A percentile compares a stretch with the other conserved stretches of the same genome.
Evolutionary conservation across 2,113 vertebrate species (phyloP).

Genomic region (Halichoeres trimaculatus): DNA sequence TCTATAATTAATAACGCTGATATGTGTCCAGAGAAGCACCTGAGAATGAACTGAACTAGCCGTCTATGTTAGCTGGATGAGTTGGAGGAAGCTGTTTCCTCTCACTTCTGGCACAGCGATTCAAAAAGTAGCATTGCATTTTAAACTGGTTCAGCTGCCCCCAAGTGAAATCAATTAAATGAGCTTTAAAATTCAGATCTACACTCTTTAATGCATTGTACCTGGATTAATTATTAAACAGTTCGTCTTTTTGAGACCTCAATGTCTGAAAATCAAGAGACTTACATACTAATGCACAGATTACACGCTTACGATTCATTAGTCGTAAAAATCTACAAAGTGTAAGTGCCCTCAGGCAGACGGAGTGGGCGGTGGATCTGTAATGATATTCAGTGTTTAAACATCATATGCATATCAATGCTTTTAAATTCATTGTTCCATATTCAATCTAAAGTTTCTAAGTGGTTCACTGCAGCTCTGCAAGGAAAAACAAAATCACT

Average conservation of each 20-base stretch:
- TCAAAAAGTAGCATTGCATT: neutral
- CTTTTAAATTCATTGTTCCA: slow-evolving; percentile 6
- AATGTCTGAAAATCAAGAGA: neutral
- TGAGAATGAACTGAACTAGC: neutral
- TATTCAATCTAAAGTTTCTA: slow-evolving; percentile 16
- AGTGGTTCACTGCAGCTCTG: neutral
- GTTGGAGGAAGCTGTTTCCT: neutral
- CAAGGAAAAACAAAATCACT: neutral
- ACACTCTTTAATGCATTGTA: neutral
- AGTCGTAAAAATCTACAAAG: neutral
- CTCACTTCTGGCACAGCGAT: neutral
- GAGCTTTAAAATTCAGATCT: neutral
- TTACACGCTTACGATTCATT: neutral
- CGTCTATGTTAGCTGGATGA: neutral
- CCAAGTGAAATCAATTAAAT: neutral
- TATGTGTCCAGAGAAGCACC: neutral
- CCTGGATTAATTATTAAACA: neutral
- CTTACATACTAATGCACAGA: neutral
- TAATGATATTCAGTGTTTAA: slow-evolving; percentile 21
- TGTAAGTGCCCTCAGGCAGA: slow-evolving; percentile 7
- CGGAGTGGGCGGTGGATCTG: neutral
- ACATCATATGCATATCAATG: neutral
- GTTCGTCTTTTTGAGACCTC: neutral
- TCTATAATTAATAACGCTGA: neutral
- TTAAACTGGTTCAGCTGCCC: neutral